These are phyloP conservation scores for Tyrannus savana DNA, from an alignment of 2,113 vertebrate species.

Conservation along the genomic window DNA sequence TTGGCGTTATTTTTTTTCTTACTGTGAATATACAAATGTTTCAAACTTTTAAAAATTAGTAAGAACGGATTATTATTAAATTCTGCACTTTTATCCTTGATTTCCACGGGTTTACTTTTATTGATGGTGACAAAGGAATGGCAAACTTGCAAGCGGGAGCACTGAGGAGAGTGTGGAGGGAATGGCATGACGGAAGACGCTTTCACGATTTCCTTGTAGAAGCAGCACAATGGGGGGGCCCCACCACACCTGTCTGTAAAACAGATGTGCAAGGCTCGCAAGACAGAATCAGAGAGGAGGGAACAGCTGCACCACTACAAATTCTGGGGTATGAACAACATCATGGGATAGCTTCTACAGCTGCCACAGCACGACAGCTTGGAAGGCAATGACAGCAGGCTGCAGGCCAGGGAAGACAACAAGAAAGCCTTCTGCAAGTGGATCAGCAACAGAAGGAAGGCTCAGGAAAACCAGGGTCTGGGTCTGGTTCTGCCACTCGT, in stretches of 20 bases:
- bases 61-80: not conserved
- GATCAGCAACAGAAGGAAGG: not conserved
- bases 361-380: fast-evolving
- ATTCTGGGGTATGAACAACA: not conserved
- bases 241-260: not conserved
- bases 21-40: not conserved
- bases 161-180: not conserved
- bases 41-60: not conserved
- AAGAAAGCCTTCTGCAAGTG: not conserved
- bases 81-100: not conserved
- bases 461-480: not conserved
- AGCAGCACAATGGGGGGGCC: not conserved
- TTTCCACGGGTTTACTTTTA: not conserved
- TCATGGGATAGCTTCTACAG: not conserved
- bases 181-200: not conserved
- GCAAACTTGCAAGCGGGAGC: not conserved
- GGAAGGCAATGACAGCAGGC: not conserved
- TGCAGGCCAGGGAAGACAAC: not conserved
- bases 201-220: not conserved
- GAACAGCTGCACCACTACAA: not conserved
- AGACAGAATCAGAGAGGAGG: not conserved
- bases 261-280: not conserved
- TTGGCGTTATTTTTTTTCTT: not conserved
- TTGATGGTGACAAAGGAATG: not conserved
- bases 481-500: not conserved